Percentiles rank a stretch among this genome's conserved stretches.
Conservation (phyloP, 2,888 invertebrate species). For the Drosophila greeni region DNA sequence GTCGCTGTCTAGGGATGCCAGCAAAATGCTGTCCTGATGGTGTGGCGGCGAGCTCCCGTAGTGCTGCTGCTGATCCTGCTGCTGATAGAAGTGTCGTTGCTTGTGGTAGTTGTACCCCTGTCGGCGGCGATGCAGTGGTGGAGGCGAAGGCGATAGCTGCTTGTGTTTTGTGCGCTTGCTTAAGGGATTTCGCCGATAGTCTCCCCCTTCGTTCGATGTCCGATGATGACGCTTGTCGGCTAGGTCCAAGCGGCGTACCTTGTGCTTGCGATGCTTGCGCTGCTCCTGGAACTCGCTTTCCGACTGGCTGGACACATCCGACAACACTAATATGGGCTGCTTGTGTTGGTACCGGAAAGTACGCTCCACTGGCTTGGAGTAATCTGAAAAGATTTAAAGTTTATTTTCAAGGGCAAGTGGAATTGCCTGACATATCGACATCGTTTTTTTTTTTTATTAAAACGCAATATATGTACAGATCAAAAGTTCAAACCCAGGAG, state of each 20-base stretch:
- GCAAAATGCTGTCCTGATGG: constrained; percentile 36
- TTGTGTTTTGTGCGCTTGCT: constrained; percentile 20
- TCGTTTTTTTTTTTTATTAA: not conserved
- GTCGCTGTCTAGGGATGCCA: constrained; percentile 52
- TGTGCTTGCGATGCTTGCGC: constrained; percentile 42
- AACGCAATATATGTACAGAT: not conserved
- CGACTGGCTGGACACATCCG: constrained; percentile 58
- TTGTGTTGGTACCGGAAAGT: constrained; percentile 33
- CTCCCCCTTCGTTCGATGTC: not conserved
- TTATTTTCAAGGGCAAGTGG: not conserved
- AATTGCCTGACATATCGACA: not conserved
- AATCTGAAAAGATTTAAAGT: constrained; percentile 37
- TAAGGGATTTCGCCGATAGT: constrained; percentile 27
- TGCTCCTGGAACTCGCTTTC: constrained; percentile 45
- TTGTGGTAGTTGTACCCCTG: not conserved
- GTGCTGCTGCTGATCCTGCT: constrained; percentile 32
- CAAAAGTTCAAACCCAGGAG: constrained; percentile 1
- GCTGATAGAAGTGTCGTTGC: constrained; percentile 15
- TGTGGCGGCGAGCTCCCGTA: constrained; percentile 3
- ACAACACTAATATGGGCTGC: constrained; percentile 47
- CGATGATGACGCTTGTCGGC: constrained; percentile 7
- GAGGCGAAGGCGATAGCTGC: constrained; percentile 1
- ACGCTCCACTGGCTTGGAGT: constrained; percentile 35
- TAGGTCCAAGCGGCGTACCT: constrained; percentile 35
- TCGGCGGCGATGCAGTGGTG: constrained; percentile 6